phyloP scores from a whole-genome alignment of 2,888 invertebrate genomes.

The Lasioglossum villosulum region DNA sequence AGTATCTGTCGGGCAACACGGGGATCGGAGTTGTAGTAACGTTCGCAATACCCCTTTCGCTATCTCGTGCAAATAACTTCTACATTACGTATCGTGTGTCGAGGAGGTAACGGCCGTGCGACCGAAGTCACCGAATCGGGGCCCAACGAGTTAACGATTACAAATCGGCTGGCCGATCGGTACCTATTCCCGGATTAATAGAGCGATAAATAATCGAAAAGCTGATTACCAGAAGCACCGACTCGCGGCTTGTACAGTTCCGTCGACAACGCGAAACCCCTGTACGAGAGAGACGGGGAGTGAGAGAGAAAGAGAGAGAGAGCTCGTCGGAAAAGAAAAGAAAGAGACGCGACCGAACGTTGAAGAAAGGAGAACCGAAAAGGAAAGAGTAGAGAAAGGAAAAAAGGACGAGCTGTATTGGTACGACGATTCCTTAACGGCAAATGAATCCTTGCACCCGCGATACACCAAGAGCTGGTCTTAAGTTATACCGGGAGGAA shows the following conservation, averaged over 20 bases:
- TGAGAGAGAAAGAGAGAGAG: conserved; percentile 38
- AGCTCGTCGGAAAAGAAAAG: conserved; percentile 39
- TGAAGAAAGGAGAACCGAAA: background rate
- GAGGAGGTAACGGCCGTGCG: conserved; percentile 47
- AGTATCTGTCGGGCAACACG: conserved; percentile 50
- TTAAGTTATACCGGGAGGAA: conserved; percentile 78
- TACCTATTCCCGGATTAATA: conserved; percentile 81
- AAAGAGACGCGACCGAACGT: background rate
- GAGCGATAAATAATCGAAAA: conserved; percentile 82
- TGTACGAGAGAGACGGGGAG: conserved; percentile 46
- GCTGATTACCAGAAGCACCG: conserved; percentile 77
- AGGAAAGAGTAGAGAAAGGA: conserved; percentile 4
- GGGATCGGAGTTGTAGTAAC: conserved; percentile 54
- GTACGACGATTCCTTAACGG: conserved; percentile 66
- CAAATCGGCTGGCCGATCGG: conserved; percentile 81
- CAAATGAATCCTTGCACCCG: conserved; percentile 64
- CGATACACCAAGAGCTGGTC: conserved; percentile 71
- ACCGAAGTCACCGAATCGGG: conserved; percentile 60
- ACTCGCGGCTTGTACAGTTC: conserved; percentile 34
- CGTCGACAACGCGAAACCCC: conserved; percentile 47
- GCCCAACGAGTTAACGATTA: conserved; percentile 80
- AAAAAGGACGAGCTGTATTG: conserved; percentile 30
- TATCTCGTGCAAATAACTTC: conserved; percentile 63
- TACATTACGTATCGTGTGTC: conserved; percentile 56
- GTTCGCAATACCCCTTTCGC: conserved; percentile 45